phyloP scores from a whole-genome alignment of 1,140 invertebrate species.

The Drosophila ananassae region DNA sequence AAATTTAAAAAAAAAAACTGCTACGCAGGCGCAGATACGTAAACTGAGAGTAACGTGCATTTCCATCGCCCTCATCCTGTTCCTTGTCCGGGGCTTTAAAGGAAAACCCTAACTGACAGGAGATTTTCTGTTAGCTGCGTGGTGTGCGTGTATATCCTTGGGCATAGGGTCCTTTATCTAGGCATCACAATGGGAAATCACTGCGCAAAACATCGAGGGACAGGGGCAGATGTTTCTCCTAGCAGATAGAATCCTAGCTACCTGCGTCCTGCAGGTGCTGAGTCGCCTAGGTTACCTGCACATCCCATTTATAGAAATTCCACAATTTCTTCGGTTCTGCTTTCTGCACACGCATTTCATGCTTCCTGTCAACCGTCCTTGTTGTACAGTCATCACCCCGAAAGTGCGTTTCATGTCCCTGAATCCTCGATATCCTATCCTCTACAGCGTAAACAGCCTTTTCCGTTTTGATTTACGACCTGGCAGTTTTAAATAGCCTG shows the following conservation, averaged over 20 bases:
- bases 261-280: slow-evolving; percentile 67
- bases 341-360: slow-evolving; percentile 55
- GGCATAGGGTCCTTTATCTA: slow-evolving; percentile 49
- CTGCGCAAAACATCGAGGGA: slow-evolving; percentile 34
- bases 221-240: slow-evolving; percentile 68
- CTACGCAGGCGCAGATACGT: slow-evolving; percentile 60
- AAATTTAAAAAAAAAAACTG: slow-evolving; percentile 56
- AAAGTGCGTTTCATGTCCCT: slow-evolving; percentile 31
- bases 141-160: slow-evolving; percentile 33
- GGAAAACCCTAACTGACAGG: slow-evolving; percentile 56
- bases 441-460: not conserved
- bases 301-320: slow-evolving; percentile 69
- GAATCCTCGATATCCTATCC: not conserved
- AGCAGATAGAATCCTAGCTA: slow-evolving; percentile 55
- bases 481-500: slow-evolving; percentile 39
- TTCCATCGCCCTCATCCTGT: slow-evolving; percentile 44
- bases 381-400: slow-evolving; percentile 66
- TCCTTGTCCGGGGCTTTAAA: slow-evolving; percentile 46
- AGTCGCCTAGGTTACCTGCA: slow-evolving; percentile 61
- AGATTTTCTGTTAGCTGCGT: slow-evolving; percentile 35
- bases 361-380: slow-evolving; percentile 70
- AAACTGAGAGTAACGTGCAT: slow-evolving; percentile 9
- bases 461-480: slow-evolving; percentile 45
- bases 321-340: slow-evolving; percentile 47
- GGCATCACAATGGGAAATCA: slow-evolving; percentile 75